Conservation (phyloP, 2,797 vertebrate genomes). For the Enteromius treurensis region DNA sequence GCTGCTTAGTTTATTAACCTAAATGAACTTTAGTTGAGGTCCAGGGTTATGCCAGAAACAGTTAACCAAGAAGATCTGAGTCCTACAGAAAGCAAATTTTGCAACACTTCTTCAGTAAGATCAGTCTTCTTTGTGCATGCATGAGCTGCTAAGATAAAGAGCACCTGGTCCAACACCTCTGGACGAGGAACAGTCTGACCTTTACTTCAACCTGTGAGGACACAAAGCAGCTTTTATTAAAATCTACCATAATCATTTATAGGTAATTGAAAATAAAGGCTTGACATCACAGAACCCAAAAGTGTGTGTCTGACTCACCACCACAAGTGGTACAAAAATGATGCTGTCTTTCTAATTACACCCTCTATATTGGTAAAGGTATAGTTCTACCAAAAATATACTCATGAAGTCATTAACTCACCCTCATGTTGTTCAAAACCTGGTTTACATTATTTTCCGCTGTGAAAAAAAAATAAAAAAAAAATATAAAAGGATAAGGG, state of each 20-base stretch:
- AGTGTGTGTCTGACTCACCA: background rate
- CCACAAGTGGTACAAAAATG: conserved; percentile 26
- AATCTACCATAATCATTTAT: background rate
- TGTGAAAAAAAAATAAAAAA: background rate
- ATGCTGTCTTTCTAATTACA: background rate
- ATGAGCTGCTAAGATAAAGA: background rate
- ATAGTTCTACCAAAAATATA: conserved; percentile 11
- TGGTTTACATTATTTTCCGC: background rate
- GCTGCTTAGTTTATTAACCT: background rate
- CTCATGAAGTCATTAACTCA: conserved; percentile 10
- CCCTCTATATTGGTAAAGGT: background rate
- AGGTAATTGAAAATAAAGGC: background rate
- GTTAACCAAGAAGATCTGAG: background rate
- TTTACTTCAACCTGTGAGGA: background rate
- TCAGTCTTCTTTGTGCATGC: background rate
- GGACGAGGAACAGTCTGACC: background rate
- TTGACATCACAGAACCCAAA: background rate
- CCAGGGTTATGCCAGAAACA: conserved; percentile 8
- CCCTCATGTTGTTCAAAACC: background rate
- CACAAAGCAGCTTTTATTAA: background rate
- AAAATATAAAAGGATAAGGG: too few relatives aligned
- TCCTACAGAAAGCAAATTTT: background rate
- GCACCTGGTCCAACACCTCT: background rate
- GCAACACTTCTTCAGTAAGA: background rate
- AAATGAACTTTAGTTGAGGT: background rate